phyloP scores from a whole-genome alignment of 2,888 invertebrate genomes.

The Crossocerus cetratus region DNA sequence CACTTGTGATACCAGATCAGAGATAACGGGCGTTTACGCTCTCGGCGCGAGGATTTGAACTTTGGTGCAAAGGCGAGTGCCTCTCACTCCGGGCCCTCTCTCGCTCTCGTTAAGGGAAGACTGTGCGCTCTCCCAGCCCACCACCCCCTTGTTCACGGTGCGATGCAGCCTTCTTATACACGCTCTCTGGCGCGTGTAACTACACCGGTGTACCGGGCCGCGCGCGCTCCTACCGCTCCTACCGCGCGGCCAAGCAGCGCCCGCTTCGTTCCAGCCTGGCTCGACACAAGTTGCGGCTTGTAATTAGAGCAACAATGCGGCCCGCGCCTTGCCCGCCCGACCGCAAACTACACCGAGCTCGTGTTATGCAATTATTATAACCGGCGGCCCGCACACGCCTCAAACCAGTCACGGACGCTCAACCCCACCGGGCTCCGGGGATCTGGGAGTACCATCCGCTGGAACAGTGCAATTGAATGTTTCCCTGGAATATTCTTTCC shows the following conservation, averaged over 20 bases:
- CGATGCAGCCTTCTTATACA: too few relatives aligned
- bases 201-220: too few relatives aligned
- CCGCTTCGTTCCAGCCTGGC: conserved; percentile 25
- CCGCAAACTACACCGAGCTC: conserved; percentile 58
- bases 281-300: conserved; percentile 50
- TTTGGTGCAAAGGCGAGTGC: conserved; percentile 50
- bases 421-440: not conserved
- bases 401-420: too few relatives aligned
- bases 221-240: too few relatives aligned
- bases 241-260: not conserved
- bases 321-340: conserved; percentile 36
- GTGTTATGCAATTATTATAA: conserved; percentile 64
- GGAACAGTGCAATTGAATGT: too few relatives aligned
- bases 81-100: conserved; percentile 39
- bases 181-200: conserved; percentile 1
- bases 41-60: conserved; percentile 49
- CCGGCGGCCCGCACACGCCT: conserved; percentile 24
- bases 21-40: conserved; percentile 60
- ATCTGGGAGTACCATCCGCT: conserved; percentile 2
- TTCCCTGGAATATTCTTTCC: too few relatives aligned
- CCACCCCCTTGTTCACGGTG: not conserved
- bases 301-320: conserved; percentile 66
- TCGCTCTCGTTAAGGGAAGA: too few relatives aligned
- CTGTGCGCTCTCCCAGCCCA: not conserved
- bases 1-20: conserved; percentile 51